Percentiles rank a stretch among this genome's conserved stretches.
Conservation (phyloP, 2,797 vertebrate species). For the Microcaecilia unicolor region DNA sequence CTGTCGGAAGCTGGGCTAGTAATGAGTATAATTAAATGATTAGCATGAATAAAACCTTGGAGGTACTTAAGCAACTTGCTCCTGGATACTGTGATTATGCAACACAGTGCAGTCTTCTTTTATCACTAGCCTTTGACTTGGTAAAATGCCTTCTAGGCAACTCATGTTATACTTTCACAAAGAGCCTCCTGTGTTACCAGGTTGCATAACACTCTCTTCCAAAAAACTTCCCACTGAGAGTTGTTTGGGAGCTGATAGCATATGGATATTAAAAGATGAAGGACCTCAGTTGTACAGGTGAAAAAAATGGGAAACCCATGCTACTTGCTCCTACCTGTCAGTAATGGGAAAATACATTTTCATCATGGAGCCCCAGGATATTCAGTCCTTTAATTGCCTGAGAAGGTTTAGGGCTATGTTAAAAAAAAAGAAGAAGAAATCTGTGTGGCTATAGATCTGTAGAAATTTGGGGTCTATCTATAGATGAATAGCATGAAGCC, state of each 20-base stretch:
- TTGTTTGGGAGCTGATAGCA: neutral
- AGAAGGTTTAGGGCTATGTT: slow-evolving; percentile 9
- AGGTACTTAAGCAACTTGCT: too few species aligned
- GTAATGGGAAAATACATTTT: neutral
- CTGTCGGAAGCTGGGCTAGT: too few species aligned
- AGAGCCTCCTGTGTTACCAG: slow-evolving; percentile 19
- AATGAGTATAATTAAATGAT: too few species aligned
- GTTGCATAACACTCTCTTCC: neutral
- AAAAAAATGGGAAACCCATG: slow-evolving; percentile 17
- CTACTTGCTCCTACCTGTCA: neutral
- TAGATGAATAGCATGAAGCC: too few species aligned
- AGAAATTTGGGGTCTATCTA: too few species aligned
- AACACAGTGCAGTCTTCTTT: too few species aligned
- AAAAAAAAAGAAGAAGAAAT: too few species aligned
- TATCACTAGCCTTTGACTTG: slow-evolving; percentile 14
- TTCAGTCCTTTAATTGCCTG: slow-evolving; percentile 8
- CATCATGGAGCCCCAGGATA: slow-evolving; percentile 6
- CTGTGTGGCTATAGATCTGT: too few species aligned
- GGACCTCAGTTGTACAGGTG: slow-evolving; percentile 3
- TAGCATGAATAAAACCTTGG: too few species aligned
- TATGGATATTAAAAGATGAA: neutral
- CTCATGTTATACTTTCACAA: slow-evolving; percentile 16
- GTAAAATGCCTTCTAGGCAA: slow-evolving; percentile 16
- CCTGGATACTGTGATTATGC: neutral
- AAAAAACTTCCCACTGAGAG: slow-evolving; percentile 3